phyloP scores from a whole-genome alignment of 2,797 vertebrate species.

The Euphonia xanthogaster region DNA sequence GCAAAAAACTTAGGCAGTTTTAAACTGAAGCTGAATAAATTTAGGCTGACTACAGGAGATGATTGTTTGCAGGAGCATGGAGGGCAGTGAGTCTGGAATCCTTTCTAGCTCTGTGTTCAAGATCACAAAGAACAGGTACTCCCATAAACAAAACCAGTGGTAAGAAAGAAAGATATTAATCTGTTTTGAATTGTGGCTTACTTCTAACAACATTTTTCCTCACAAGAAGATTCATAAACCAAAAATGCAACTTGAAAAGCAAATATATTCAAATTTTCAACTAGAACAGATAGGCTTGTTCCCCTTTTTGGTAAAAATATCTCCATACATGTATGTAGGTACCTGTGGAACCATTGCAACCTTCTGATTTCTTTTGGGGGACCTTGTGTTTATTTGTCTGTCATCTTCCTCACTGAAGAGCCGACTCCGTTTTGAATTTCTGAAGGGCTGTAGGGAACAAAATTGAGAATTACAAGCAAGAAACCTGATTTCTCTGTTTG shows the following conservation, averaged over 20 bases:
- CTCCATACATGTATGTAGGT: constrained; percentile 27
- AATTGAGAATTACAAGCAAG: constrained; percentile 44
- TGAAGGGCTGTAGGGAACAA: constrained; percentile 83
- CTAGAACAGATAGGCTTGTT: not conserved
- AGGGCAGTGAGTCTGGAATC: not conserved
- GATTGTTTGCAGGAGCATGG: not conserved
- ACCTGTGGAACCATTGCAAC: constrained; percentile 92
- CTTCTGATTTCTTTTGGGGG: constrained; percentile 94
- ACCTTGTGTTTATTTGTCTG: constrained; percentile 87
- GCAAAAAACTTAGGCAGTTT: not conserved
- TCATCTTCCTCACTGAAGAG: constrained; percentile 94
- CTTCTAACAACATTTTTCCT: not conserved
- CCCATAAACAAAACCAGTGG: not conserved
- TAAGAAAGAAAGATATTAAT: not conserved
- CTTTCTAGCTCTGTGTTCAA: not conserved
- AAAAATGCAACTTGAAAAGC: not conserved
- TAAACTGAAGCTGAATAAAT: not conserved
- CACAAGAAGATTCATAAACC: not conserved
- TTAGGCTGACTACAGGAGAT: not conserved
- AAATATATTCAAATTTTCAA: not conserved
- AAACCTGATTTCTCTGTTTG: constrained; percentile 22
- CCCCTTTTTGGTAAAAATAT: not conserved
- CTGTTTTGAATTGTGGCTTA: not conserved
- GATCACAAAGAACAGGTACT: not conserved
- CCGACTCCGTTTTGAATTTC: constrained; percentile 94